Conservation (phyloP, 2,888 invertebrate genomes). For the Aleiodes leptofemur region DNA sequence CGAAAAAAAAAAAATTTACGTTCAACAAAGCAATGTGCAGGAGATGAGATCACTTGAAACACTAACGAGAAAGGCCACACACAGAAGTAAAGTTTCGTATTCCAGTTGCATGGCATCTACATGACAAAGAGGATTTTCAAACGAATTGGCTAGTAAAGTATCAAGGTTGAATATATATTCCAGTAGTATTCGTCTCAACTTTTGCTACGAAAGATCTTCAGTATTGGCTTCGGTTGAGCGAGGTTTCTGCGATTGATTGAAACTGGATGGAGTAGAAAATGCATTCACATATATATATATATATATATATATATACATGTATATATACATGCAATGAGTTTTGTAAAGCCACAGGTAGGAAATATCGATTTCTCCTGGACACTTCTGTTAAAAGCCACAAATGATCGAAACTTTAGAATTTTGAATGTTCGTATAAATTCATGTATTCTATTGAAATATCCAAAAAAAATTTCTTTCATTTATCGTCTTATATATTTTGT, state of each 20-base stretch:
- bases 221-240: constrained; percentile 3
- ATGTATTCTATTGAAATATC: constrained; percentile 11
- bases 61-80: constrained; percentile 14
- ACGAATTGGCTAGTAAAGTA: constrained; percentile 34
- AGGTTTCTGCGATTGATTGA: not conserved
- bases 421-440: constrained; percentile 4
- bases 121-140: constrained; percentile 46
- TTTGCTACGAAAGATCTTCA: not conserved
- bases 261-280: too few relatives aligned
- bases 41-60: constrained; percentile 30
- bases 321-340: too few relatives aligned
- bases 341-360: too few relatives aligned
- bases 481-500: constrained; percentile 25
- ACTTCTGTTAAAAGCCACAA: not conserved
- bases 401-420: not conserved
- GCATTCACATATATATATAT: too few relatives aligned
- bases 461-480: constrained; percentile 1
- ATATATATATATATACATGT: too few relatives aligned
- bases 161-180: not conserved
- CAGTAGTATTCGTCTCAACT: not conserved
- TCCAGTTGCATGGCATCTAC: constrained; percentile 37
- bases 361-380: too few relatives aligned
- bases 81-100: constrained; percentile 13
- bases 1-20: constrained; percentile 11
- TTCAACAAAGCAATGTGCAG: not conserved